Percentiles rank a stretch among this genome's conserved stretches.
These are phyloP conservation scores for Archocentrus centrarchus DNA, from an alignment of 2,113 vertebrate species.

Conservation along the genomic window DNA sequence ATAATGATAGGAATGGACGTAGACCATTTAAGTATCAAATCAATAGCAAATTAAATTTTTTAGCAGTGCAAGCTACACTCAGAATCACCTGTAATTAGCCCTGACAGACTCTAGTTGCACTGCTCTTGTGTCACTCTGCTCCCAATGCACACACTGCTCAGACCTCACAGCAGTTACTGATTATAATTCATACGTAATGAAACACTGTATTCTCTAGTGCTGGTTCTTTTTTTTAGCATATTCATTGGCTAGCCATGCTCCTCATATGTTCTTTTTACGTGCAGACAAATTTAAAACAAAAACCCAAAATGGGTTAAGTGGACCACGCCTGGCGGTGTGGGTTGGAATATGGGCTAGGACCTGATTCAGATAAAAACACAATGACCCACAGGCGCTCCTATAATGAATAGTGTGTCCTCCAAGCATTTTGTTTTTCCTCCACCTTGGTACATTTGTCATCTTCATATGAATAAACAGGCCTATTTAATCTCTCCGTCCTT, in stretches of 20 bases:
- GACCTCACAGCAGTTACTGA: constrained; percentile 16
- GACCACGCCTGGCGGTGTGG: constrained; percentile 60
- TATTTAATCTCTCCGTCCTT: constrained; percentile 77
- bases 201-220: not conserved
- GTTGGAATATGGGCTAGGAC: constrained; percentile 68
- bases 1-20: constrained; percentile 81
- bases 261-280: constrained; percentile 23
- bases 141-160: constrained; percentile 16
- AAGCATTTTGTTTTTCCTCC: constrained; percentile 66
- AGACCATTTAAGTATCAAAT: constrained; percentile 84
- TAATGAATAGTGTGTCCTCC: constrained; percentile 78
- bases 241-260: not conserved
- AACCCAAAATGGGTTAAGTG: constrained; percentile 69
- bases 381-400: constrained; percentile 75
- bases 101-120: constrained; percentile 79
- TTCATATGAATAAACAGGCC: constrained; percentile 82
- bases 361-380: constrained; percentile 78
- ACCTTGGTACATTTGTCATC: constrained; percentile 78
- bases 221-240: not conserved
- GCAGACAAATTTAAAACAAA: constrained; percentile 44
- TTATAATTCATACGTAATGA: constrained; percentile 35
- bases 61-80: constrained; percentile 81
- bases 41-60: constrained; percentile 87
- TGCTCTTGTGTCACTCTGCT: constrained; percentile 72
- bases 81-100: constrained; percentile 83